phyloP scores from a whole-genome alignment of 2,113 vertebrate species.

The Phylloscopus whistleri region DNA sequence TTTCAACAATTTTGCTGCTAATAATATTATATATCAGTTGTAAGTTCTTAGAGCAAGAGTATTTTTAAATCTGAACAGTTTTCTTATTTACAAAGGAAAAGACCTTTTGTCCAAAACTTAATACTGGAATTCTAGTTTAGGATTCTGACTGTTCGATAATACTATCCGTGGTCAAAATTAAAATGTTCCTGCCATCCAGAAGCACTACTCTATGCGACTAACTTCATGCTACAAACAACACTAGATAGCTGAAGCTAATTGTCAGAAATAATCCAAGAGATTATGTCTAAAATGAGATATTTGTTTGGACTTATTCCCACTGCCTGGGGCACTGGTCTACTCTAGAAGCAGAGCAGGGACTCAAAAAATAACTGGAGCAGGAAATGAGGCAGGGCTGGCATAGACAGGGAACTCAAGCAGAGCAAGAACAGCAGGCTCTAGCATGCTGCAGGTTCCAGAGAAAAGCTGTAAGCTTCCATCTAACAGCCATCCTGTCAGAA shows the following conservation, averaged over 20 bases:
- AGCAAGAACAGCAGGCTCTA: not conserved
- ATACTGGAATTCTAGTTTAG: not conserved
- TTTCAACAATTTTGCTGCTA: not conserved
- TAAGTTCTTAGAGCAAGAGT: not conserved
- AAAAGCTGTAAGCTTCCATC: not conserved
- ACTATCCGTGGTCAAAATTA: not conserved
- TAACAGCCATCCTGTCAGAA: not conserved
- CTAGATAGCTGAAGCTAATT: not conserved
- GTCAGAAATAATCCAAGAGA: not conserved
- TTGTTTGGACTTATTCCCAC: not conserved
- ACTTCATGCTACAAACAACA: not conserved
- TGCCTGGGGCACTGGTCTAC: not conserved
- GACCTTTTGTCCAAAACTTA: not conserved
- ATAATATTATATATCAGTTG: not conserved
- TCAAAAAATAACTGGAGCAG: not conserved
- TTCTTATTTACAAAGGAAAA: not conserved
- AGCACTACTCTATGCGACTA: not conserved
- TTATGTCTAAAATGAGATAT: not conserved
- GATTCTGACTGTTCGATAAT: not conserved
- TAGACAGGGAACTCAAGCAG: not conserved
- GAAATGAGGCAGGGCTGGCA: not conserved
- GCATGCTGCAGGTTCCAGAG: not conserved
- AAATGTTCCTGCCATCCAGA: not conserved
- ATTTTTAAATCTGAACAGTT: not conserved
- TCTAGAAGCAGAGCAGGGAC: not conserved